Percentiles rank a stretch among this genome's conserved stretches.
These are phyloP conservation scores for Gorsachius magnificus DNA, from an alignment of 2,797 vertebrate species.

Conservation along the genomic window DNA sequence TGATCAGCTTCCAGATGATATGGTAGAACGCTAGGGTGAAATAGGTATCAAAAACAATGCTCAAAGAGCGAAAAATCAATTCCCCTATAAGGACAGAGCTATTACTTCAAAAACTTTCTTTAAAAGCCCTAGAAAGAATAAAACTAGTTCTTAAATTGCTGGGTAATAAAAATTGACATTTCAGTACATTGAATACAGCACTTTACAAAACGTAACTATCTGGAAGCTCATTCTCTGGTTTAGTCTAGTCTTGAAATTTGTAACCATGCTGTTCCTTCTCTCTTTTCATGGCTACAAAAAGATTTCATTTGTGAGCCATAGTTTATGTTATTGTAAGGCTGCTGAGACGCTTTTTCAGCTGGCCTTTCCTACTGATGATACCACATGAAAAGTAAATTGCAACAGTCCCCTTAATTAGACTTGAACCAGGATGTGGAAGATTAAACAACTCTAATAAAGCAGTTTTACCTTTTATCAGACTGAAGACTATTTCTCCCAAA, in stretches of 20 bases:
- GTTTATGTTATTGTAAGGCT: background rate
- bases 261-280: background rate
- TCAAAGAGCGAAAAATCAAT: background rate
- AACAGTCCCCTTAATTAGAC: background rate
- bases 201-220: background rate
- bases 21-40: background rate
- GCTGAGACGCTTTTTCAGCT: background rate
- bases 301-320: background rate
- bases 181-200: background rate
- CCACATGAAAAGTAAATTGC: background rate
- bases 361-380: background rate
- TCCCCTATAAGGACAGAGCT: background rate
- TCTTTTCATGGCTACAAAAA: background rate
- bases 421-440: background rate
- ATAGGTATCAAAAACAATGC: background rate
- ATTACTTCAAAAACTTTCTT: background rate
- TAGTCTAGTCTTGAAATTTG: background rate
- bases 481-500: background rate
- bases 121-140: background rate
- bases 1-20: background rate
- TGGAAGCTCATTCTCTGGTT: background rate
- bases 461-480: background rate
- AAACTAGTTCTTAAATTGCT: background rate
- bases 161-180: background rate
- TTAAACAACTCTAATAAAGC: conserved; percentile 3